phyloP scores from a whole-genome alignment of 2,888 invertebrate species.

The Oscheius onirici region DNA sequence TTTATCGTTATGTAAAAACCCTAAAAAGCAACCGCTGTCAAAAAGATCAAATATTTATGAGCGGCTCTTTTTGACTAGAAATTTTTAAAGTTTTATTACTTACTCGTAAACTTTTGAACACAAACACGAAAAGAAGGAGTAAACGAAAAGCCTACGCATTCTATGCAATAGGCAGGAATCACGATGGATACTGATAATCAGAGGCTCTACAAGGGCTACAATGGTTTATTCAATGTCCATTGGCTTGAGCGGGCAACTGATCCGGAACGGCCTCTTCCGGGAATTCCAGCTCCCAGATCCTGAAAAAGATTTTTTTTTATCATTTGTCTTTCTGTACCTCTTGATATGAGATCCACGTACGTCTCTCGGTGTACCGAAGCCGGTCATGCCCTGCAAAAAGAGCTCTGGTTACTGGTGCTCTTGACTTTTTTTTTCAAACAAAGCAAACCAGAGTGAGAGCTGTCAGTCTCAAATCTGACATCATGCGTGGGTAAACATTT shows the following conservation, averaged over 20 bases:
- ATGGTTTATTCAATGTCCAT: constrained; percentile 9
- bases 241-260: constrained; percentile 32
- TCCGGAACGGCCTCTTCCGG: constrained; percentile 67
- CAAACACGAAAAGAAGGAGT: constrained; percentile 1
- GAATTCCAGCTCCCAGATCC: constrained; percentile 71
- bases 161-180: constrained; percentile 17
- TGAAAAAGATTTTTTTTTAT: no score
- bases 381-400: constrained; percentile 67
- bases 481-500: constrained; percentile 3
- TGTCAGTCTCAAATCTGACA: constrained; percentile 5
- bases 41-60: no score
- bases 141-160: constrained; percentile 3
- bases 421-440: not conserved
- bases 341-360: constrained; percentile 72
- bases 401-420: not conserved
- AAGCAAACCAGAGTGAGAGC: constrained; percentile 8
- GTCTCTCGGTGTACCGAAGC: constrained; percentile 71
- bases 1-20: no score
- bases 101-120: constrained; percentile 29
- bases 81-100: constrained; percentile 29
- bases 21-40: not conserved
- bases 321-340: constrained; percentile 35
- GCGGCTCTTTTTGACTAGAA: no score
- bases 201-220: not conserved
- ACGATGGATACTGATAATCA: constrained; percentile 26